These are phyloP conservation scores for Agonopterix arenella DNA, from an alignment of 2,888 invertebrate species.

Conservation along the genomic window DNA sequence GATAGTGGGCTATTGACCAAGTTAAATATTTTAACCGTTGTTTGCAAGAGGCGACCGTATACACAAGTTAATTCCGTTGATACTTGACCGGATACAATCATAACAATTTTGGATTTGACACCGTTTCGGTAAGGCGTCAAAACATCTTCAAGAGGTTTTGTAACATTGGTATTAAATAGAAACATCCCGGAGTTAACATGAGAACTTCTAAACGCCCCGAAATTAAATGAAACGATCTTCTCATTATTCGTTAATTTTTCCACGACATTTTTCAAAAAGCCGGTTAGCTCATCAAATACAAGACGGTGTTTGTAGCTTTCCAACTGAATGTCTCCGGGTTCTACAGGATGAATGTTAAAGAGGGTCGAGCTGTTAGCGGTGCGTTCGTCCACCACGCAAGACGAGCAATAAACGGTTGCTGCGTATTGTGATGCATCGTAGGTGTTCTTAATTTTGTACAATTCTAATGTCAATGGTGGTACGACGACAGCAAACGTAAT, in stretches of 20 bases:
- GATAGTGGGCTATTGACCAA: conserved; percentile 79
- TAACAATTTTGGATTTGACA: conserved; percentile 70
- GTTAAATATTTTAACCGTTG: conserved; percentile 88
- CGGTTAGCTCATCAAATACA: conserved; percentile 87
- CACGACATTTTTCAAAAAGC: conserved; percentile 87
- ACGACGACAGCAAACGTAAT: conserved; percentile 85
- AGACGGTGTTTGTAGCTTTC: conserved; percentile 88
- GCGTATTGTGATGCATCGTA: conserved; percentile 47
- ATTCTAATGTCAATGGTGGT: conserved; percentile 84
- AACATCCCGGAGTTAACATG: conserved; percentile 96
- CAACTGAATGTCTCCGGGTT: conserved; percentile 87
- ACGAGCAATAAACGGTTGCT: conserved; percentile 45
- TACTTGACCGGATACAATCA: conserved; percentile 89
- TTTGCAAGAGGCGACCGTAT: conserved; percentile 85
- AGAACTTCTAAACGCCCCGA: conserved; percentile 91
- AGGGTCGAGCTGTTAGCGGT: conserved; percentile 21
- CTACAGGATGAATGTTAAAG: conserved; percentile 79
- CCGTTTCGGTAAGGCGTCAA: conserved; percentile 82
- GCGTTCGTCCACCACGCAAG: conserved; percentile 40
- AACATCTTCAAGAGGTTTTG: conserved; percentile 87
- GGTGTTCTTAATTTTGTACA: conserved; percentile 75
- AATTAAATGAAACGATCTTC: conserved; percentile 75
- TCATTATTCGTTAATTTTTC: conserved; percentile 63
- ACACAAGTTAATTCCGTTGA: conserved; percentile 89
- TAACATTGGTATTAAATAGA: conserved; percentile 91